Percentiles rank a stretch among this genome's conserved stretches.
Evolutionary conservation across 1,140 invertebrate species (phyloP).

Genomic region (Cherax quadricarinatus): DNA sequence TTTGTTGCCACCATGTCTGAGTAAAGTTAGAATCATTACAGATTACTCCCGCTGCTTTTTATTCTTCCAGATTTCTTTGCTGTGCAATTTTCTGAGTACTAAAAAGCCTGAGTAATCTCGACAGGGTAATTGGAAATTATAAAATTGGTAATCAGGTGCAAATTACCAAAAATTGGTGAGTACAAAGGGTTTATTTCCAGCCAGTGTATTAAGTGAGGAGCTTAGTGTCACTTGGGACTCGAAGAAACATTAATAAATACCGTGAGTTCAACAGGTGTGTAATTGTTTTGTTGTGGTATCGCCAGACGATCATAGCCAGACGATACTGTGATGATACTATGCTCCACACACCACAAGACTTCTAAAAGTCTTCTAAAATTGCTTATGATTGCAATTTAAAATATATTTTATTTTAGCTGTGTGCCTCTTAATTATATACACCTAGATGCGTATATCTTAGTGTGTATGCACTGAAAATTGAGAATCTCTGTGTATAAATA

Average conservation of each 20-base stretch:
- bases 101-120: slow-evolving; percentile 23
- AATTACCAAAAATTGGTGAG: slow-evolving; percentile 16
- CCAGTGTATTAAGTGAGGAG: background rate
- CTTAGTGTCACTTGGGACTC: background rate
- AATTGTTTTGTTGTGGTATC: background rate
- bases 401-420: no score
- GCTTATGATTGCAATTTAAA: no score
- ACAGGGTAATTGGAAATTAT: slow-evolving; percentile 26
- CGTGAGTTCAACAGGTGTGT: background rate
- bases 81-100: background rate
- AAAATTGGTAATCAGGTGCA: slow-evolving; percentile 50
- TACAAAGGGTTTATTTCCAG: slow-evolving; percentile 40
- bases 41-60: background rate
- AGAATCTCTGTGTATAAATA: no score
- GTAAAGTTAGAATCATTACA: background rate
- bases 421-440: no score
- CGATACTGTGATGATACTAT: no score
- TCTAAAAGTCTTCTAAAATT: no score
- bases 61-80: background rate
- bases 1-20: background rate
- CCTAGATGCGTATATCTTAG: no score
- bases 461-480: no score
- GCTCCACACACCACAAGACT: no score
- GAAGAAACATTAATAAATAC: background rate
- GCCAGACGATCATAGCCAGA: no score